A percentile compares a stretch with the other conserved stretches of the same genome.
Conservation (phyloP, 2,797 vertebrate species). For the Echeneis naucrates region DNA sequence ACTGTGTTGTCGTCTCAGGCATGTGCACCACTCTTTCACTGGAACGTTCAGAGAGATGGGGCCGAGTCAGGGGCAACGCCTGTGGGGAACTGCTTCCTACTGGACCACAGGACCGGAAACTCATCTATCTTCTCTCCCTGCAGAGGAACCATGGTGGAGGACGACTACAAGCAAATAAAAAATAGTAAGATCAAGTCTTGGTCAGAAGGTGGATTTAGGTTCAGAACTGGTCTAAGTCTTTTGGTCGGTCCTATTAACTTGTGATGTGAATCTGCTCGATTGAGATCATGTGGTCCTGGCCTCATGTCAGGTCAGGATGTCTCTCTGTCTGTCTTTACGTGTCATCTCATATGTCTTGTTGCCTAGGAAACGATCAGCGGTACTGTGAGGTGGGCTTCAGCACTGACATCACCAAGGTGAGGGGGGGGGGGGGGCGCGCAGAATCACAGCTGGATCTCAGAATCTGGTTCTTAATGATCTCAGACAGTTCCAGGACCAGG, state of each 20-base stretch:
- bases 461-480: no score
- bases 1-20: constrained; percentile 21
- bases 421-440: background rate
- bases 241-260: background rate
- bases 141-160: constrained; percentile 33
- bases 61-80: constrained; percentile 51
- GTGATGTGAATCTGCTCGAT: background rate
- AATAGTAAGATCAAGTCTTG: constrained; percentile 25
- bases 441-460: no score
- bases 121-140: constrained; percentile 42
- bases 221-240: background rate
- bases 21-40: constrained; percentile 45
- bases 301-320: background rate
- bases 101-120: constrained; percentile 28
- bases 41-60: constrained; percentile 10
- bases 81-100: constrained; percentile 50
- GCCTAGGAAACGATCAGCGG: constrained; percentile 43
- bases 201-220: background rate
- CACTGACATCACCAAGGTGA: constrained; percentile 49
- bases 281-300: no score
- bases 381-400: constrained; percentile 59
- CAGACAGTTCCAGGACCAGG: no score
- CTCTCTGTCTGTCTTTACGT: background rate
- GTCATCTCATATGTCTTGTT: background rate
- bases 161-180: background rate